Evolutionary conservation across 1,140 invertebrate species (phyloP), one percentile per base, ranked within the genome.

Genomic region (Euglossa dilemma): DNA sequence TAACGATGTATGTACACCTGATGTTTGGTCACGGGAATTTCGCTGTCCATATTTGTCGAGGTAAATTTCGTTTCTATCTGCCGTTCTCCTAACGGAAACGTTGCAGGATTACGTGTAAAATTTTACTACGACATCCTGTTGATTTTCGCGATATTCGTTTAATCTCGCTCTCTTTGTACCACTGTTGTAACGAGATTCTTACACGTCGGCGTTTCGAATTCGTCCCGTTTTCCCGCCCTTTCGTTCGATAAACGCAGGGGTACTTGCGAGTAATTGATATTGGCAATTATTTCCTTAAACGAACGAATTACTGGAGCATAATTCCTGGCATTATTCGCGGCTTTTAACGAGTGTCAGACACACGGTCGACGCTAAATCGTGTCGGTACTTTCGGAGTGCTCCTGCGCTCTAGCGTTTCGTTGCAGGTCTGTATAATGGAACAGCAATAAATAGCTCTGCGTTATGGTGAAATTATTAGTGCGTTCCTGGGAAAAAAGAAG

Each of bases 41-140:
- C 78, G 6, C 78, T 72, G 69, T 63, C 23, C 78, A 80, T 72
- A 80, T 80, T 80, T 80, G 69, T 43, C 57, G 6, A 73, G 47
- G 69, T 61, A 80, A 80, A 73, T 73, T 80, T 63, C 78, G 54
- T 63, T 80, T 52, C 78, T 71, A n/a, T 20, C 54, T 52, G 43
- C 20, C 25, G 23, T 63, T 72, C 12, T 23, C 23, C 9, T 45
- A 23, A 25, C 45, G 69, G 25, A 52, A 72, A 73, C 25, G 69
- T 25, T 63, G 43, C 56, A 11, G 57, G 28, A 54, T 80, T 80
- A 63, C 2, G 25, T 20, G n/a, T 9, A 16, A 36, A 43, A 73
- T 73, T 80, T 80, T 63, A 56, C 63, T 36, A 12, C 23, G 25
- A 18, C 14, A 16, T 5, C 28, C 0, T 54, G 28, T 18, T 63